Conservation (phyloP, 1,140 invertebrate genomes). For the Plectrocnemia conspersa region DNA sequence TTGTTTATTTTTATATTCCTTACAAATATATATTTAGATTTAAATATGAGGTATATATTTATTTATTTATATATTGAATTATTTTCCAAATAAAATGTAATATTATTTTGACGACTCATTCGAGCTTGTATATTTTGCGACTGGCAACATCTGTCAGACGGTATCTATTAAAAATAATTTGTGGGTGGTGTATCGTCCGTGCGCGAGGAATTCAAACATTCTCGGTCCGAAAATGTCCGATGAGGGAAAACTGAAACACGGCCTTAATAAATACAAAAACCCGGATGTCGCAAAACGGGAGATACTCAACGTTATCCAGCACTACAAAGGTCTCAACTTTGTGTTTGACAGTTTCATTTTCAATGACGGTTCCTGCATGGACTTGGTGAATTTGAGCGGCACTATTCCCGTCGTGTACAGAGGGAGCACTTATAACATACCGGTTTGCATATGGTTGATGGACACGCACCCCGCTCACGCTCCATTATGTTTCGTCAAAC, state of each 20-base stretch:
- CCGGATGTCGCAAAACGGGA: slow-evolving; percentile 70
- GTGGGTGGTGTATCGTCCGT: too few relatives aligned
- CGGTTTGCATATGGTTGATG: slow-evolving; percentile 92
- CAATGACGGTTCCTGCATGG: slow-evolving; percentile 80
- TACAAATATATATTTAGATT: too few relatives aligned
- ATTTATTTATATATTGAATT: too few relatives aligned
- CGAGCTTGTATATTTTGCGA: too few relatives aligned
- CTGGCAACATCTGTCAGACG: not conserved
- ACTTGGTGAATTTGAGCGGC: slow-evolving; percentile 80
- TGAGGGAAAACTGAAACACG: slow-evolving; percentile 52
- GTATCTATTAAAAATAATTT: too few relatives aligned
- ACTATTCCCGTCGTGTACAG: slow-evolving; percentile 91
- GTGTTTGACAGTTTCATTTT: slow-evolving; percentile 66
- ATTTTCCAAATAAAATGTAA: too few relatives aligned
- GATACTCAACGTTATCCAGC: slow-evolving; percentile 61
- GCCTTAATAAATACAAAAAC: slow-evolving; percentile 66
- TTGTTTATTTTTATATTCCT: too few relatives aligned
- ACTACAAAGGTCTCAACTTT: slow-evolving; percentile 66
- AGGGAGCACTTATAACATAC: slow-evolving; percentile 93
- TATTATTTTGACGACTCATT: too few relatives aligned
- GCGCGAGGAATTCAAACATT: too few relatives aligned
- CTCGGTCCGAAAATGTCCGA: too few relatives aligned
- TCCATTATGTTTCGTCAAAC: slow-evolving; percentile 96
- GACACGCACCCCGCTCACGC: slow-evolving; percentile 96
- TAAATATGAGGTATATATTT: too few relatives aligned